Evolutionary conservation across 2,797 vertebrate genomes (phyloP), one percentile per base, ranked within the genome.

Genomic region (Poecilia picta): DNA sequence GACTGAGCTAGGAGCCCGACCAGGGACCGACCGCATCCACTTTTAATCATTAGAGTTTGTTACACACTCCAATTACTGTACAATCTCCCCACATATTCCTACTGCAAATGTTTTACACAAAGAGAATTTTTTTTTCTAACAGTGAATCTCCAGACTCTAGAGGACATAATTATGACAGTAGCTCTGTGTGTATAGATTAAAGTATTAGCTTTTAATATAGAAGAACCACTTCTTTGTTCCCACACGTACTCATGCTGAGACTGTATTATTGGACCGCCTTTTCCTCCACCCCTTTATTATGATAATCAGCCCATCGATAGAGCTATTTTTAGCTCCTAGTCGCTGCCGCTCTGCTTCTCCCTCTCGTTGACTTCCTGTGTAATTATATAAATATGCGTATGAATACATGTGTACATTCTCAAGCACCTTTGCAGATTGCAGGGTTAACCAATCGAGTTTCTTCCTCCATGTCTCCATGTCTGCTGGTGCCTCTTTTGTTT

Each of bases 321-420:
- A 87, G 12, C 91, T 94, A 93, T 94, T 94, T 94, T 93, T 94
- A 93, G 92, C 81, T 80, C 79, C 49, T 66, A 83, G 72, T 81
- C 51, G 82, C 82, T 78, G 74, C 64, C 36, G 41, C 83, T 77
- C 80, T 79, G 85, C 79, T 78, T 85, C 83, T 87, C 20, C 82
- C 73, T 83, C 86, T 83, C 46, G 57, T 85, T 89, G 88, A 89
- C 88, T 91, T 91, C 88, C 88, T 85, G 68, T 85, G 85, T 89
- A 89, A 90, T 91, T 91, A 90, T 84, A 89, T 84, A 91, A 90
- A 92, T 85, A 88, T 87, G 81, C 41, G 18, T 79, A 85, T 82
- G 76, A 83, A 78, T 79, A 59, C 82, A 84, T 41, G 7, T 82
- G 81, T 85, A 64, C 41, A 46, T 71, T 85, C 59, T 78, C 62